Conservation (phyloP, 2,797 vertebrate genomes). For the Coregonus suidteri region DNA sequence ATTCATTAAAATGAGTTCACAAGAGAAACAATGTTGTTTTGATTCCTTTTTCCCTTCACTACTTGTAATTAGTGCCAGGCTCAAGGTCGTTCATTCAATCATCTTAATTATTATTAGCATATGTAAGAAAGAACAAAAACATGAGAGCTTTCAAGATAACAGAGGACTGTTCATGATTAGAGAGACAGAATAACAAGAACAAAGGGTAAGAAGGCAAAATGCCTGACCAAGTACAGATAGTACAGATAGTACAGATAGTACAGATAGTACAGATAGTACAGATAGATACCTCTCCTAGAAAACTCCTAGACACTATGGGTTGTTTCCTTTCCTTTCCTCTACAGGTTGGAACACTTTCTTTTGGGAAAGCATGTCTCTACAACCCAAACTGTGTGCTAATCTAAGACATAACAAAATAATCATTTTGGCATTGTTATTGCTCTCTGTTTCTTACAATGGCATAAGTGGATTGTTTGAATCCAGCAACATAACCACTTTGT, state of each 20-base stretch:
- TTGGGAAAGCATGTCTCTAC: not conserved
- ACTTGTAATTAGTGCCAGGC: conserved; percentile 64
- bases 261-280: conserved; percentile 3
- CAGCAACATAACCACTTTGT: not conserved
- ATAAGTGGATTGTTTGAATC: not conserved
- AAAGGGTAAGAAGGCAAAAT: not conserved
- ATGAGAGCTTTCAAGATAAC: conserved; percentile 14
- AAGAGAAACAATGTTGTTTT: conserved; percentile 68
- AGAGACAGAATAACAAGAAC: conserved; percentile 15
- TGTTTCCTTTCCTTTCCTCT: not conserved
- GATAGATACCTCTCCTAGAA: not conserved
- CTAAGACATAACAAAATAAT: not conserved
- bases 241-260: not conserved
- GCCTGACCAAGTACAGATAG: conserved; percentile 13
- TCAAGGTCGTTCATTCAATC: conserved; percentile 57
- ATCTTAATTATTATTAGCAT: conserved; percentile 59
- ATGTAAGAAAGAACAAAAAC: conserved; percentile 49
- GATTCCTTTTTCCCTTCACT: conserved; percentile 26
- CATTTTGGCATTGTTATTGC: not conserved
- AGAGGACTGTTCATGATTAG: conserved; percentile 18
- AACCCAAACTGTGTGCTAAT: not conserved
- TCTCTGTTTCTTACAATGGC: not conserved
- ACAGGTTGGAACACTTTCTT: no score
- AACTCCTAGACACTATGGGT: not conserved
- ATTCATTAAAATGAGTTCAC: conserved; percentile 87